Evolutionary conservation across 2,113 vertebrate genomes (phyloP).

Genomic region (Lethenteron reissneri): DNA sequence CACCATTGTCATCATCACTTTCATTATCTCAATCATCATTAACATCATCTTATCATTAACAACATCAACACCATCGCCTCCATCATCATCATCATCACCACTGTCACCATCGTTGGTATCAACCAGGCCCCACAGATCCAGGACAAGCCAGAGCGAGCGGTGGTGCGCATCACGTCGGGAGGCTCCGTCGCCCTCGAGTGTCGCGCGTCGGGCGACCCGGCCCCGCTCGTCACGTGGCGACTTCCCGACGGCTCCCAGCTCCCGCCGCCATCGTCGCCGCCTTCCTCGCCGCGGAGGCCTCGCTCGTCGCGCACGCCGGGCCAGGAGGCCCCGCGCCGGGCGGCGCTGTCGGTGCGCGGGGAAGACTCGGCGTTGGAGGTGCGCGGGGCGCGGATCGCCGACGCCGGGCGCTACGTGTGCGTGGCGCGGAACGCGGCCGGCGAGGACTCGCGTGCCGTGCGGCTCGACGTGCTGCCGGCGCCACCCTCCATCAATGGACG

Average conservation of each 20-base stretch:
- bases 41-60: too few species aligned
- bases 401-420: constrained; percentile 70
- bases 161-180: constrained; percentile 25
- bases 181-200: constrained; percentile 22
- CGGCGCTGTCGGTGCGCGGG: too few species aligned
- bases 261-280: constrained; percentile 10
- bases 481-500: constrained; percentile 42
- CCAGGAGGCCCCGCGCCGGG: too few species aligned
- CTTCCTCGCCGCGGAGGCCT: too few species aligned
- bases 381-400: constrained; percentile 16
- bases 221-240: constrained; percentile 29
- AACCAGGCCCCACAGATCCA: constrained; percentile 22
- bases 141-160: constrained; percentile 29
- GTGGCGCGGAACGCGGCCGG: constrained; percentile 38
- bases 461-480: constrained; percentile 31
- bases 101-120: constrained; percentile 24
- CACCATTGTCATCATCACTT: too few species aligned
- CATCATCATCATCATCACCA: too few species aligned
- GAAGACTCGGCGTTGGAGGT: too few species aligned
- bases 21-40: too few species aligned
- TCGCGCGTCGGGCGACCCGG: constrained; percentile 27
- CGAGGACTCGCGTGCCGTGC: constrained; percentile 30
- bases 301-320: too few species aligned
- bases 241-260: constrained; percentile 29
- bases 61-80: too few species aligned